These are phyloP conservation scores for Sycophaga agraensis DNA, from an alignment of 1,140 invertebrate genomes.

Conservation along the genomic window DNA sequence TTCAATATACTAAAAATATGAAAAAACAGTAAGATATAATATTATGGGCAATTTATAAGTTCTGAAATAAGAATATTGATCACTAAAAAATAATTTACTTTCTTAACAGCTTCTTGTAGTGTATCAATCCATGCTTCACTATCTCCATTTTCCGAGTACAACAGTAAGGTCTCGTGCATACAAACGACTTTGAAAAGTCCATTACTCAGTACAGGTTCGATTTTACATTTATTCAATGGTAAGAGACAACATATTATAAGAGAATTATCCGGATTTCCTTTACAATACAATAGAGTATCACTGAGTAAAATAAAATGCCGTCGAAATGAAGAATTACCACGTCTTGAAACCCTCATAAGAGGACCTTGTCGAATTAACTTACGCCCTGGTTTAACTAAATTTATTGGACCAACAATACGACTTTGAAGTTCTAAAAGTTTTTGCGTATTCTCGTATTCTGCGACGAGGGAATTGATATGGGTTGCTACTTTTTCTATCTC, in stretches of 20 bases:
- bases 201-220: slow-evolving; percentile 59
- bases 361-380: slow-evolving; percentile 71
- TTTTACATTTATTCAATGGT: slow-evolving; percentile 64
- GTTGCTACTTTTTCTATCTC: slow-evolving; percentile 68
- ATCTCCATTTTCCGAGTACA: slow-evolving; percentile 61
- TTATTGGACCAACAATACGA: slow-evolving; percentile 61
- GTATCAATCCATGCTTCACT: slow-evolving; percentile 61
- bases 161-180: slow-evolving; percentile 60
- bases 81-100: slow-evolving; percentile 40
- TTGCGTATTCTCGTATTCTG: slow-evolving; percentile 72
- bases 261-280: slow-evolving; percentile 58
- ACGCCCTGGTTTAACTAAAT: slow-evolving; percentile 69
- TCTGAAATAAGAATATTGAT: too few species aligned
- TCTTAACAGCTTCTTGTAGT: slow-evolving; percentile 60
- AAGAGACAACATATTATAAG: slow-evolving; percentile 63
- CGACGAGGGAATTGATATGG: slow-evolving; percentile 72
- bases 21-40: too few species aligned
- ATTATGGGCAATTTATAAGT: too few species aligned
- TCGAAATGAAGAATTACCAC: slow-evolving; percentile 59
- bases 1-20: slow-evolving; percentile 49
- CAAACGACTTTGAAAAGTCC: slow-evolving; percentile 63
- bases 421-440: slow-evolving; percentile 69
- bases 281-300: slow-evolving; percentile 63
- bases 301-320: slow-evolving; percentile 57
- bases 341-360: slow-evolving; percentile 66